Base-by-base conservation (phyloP, 2,888 invertebrate species). In the Tupiocoris notatus region DNA sequence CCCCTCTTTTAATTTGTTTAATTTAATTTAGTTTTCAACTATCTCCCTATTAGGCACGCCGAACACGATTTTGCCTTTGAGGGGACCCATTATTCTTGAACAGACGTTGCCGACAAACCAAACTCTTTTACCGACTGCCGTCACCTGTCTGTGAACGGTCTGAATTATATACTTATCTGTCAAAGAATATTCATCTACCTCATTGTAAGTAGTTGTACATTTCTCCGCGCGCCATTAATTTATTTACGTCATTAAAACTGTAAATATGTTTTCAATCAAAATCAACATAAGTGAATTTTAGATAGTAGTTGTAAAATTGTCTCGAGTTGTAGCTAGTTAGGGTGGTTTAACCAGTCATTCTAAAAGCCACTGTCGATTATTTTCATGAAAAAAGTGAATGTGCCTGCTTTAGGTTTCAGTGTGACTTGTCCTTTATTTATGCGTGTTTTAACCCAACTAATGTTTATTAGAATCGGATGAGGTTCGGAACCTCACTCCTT, bases 121-220 rank as follows among this genome's bases (percentile, higher is more conserved):
- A 39, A 39, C 39, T 39, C 39, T 39, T 39, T 39, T 39, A n/a
- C n/a, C n/a, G n/a, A n/a, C n/a, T n/a, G 39, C 39, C 39, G 39
- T 39, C 39, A 39, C 39, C 39, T 39, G 3, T 39, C 39, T 3
- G 12, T 12, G 39, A 39, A 39, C 3, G 39, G 6, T 39, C 39
- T 39, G 12, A 7, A 12, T 39, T 12, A 12, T 7, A 39, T 12
- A 39, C 39, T 39, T n/a, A n/a, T n/a, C 39, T 39, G 39, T 39
- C 6, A 7, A n/a, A 39, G 39, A 25, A 25, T 39, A 25, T 65
- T 65, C 39, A 65, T 17, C 65, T 65, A 65, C 65, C 65, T 65
- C 65, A 65, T 65, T 17, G 39, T n/a, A n/a, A n/a, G n/a, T 39
- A 3, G 39, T 12, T 39, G 39, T 39, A 3, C 12, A 39, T 39